Evolutionary conservation across 2,113 vertebrate species (phyloP).

Genomic region (Callithrix jacchus): DNA sequence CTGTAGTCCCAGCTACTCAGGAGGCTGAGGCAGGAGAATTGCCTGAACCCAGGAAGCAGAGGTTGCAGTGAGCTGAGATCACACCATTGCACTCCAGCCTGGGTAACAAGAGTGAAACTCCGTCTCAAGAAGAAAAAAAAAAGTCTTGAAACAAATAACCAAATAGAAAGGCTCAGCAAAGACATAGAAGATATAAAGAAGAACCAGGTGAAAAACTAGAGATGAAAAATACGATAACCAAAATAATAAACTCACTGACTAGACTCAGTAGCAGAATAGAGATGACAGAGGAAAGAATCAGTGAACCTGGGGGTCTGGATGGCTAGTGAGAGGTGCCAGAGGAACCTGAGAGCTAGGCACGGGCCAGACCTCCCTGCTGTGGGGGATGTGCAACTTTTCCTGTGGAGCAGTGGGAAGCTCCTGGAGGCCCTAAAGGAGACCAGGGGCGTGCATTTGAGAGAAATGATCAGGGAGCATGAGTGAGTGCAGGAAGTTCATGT

Average conservation of each 20-base stretch:
- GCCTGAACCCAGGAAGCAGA: too few species aligned
- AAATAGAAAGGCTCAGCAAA: neutral
- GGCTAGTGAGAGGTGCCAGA: fast-evolving
- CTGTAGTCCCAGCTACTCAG: too few species aligned
- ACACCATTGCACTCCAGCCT: too few species aligned
- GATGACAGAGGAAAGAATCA: neutral
- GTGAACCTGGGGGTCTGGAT: neutral
- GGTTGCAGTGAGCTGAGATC: too few species aligned
- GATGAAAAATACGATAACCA: neutral
- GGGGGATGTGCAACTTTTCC: neutral
- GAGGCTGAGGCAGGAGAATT: too few species aligned
- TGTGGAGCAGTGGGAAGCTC: fast-evolving
- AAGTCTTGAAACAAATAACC: neutral
- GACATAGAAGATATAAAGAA: neutral
- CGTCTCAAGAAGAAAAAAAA: too few species aligned
- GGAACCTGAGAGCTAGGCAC: fast-evolving
- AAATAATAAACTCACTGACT: neutral
- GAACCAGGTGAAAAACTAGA: neutral
- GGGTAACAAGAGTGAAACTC: too few species aligned
- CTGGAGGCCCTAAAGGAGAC: neutral
- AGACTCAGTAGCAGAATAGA: neutral
- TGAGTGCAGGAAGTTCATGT: neutral
- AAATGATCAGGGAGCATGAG: neutral
- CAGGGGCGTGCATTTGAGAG: neutral
- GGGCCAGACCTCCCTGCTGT: too few species aligned